phyloP scores from a whole-genome alignment of 2,888 invertebrate species.

The Myopa tessellatipennis region DNA sequence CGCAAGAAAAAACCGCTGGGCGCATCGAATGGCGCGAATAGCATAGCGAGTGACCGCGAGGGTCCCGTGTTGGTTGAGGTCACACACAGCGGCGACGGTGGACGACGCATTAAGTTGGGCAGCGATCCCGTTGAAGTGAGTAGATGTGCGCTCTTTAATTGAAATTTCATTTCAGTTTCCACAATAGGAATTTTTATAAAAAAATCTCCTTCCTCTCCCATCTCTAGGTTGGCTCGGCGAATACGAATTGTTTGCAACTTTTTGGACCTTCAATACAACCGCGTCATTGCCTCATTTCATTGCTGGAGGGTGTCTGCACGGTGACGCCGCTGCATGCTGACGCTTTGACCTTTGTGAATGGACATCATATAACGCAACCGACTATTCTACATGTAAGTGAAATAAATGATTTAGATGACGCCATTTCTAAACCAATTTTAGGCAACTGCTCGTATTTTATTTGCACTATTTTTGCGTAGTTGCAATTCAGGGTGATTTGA shows the following conservation, averaged over 20 bases:
- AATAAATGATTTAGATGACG: neutral
- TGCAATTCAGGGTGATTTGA: too few relatives aligned
- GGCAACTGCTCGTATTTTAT: too few relatives aligned
- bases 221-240: conserved; percentile 79
- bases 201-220: neutral
- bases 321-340: conserved; percentile 94
- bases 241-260: conserved; percentile 80
- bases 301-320: conserved; percentile 91
- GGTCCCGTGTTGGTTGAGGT: conserved; percentile 77
- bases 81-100: conserved; percentile 71
- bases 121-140: conserved; percentile 76
- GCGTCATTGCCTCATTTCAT: conserved; percentile 93
- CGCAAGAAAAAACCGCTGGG: conserved; percentile 83
- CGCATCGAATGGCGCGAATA: conserved; percentile 69
- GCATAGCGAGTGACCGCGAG: conserved; percentile 72
- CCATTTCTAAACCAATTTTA: neutral
- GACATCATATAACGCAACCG: conserved; percentile 90
- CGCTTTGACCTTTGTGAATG: conserved; percentile 95
- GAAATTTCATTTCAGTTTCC: neutral
- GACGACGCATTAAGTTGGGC: conserved; percentile 74
- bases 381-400: conserved; percentile 83
- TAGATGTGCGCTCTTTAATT: conserved; percentile 11
- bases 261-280: conserved; percentile 93
- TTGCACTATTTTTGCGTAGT: too few relatives aligned
- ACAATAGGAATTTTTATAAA: conserved; percentile 2